phyloP scores from a whole-genome alignment of 2,113 vertebrate genomes.

The Tachysurus vachellii region DNA sequence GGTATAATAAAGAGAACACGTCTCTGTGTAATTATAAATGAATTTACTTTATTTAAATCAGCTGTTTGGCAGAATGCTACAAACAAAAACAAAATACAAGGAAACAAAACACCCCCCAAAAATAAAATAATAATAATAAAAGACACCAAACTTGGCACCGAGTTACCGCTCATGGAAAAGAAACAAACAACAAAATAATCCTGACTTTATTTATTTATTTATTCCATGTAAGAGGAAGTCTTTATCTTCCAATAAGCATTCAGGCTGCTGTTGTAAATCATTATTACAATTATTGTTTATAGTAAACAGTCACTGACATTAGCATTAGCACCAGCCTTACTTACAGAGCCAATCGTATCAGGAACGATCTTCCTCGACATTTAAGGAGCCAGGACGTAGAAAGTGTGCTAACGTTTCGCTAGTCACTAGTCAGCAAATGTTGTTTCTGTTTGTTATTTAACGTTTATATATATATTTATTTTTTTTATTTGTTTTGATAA shows the following conservation, averaged over 20 bases:
- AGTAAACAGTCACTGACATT: background rate
- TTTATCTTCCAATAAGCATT: slow-evolving; percentile 61
- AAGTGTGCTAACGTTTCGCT: background rate
- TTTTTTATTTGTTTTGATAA: background rate
- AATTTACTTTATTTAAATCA: slow-evolving; percentile 76
- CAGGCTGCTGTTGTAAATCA: background rate
- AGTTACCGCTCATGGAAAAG: slow-evolving; percentile 58
- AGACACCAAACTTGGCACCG: slow-evolving; percentile 78
- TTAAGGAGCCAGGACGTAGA: background rate
- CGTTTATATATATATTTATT: background rate
- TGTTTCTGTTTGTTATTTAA: too few relatives aligned
- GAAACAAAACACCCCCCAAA: slow-evolving; percentile 53
- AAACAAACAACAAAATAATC: background rate
- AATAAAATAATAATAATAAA: slow-evolving; percentile 52
- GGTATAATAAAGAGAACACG: slow-evolving; percentile 2
- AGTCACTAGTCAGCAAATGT: background rate
- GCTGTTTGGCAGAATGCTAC: slow-evolving; percentile 67
- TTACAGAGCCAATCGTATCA: background rate
- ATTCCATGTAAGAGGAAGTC: slow-evolving; percentile 50
- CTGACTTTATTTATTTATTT: background rate
- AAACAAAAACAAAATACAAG: slow-evolving; percentile 64
- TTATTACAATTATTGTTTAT: background rate
- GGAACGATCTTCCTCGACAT: background rate
- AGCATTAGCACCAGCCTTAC: background rate
- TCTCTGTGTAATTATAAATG: slow-evolving; percentile 70